Conservation (phyloP, 1,140 invertebrate genomes). For the Heliconius hermathena region DNA sequence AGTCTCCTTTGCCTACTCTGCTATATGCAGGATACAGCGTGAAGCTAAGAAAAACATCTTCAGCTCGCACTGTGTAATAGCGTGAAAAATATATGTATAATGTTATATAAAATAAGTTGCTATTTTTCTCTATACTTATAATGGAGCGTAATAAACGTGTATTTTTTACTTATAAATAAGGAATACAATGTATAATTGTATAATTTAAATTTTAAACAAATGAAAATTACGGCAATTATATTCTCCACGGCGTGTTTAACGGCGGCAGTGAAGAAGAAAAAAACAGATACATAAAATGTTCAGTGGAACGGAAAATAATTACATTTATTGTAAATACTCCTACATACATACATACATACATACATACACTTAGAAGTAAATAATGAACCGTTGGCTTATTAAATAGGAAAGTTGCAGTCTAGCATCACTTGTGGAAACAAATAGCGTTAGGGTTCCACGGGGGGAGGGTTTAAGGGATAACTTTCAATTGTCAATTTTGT, state of each 20-base stretch:
- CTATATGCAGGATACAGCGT: no score
- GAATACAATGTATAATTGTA: conserved; percentile 21
- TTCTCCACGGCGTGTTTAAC: conserved; percentile 2
- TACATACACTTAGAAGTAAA: neutral
- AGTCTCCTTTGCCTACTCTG: no score
- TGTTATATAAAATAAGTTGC: neutral
- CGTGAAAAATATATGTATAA: conserved; percentile 2
- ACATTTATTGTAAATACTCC: neutral
- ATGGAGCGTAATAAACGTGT: neutral
- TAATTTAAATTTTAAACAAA: conserved; percentile 19
- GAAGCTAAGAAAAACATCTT: no score
- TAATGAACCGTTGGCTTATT: conserved; percentile 18
- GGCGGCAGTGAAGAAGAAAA: neutral
- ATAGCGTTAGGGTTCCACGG: neutral
- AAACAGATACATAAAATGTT: conserved; percentile 16
- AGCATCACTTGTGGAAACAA: conserved; percentile 4
- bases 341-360: no score
- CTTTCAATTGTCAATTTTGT: no score
- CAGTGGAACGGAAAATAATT: conserved; percentile 23
- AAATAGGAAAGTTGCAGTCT: neutral
- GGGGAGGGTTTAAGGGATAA: neutral
- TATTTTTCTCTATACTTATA: conserved; percentile 1
- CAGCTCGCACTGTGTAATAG: neutral
- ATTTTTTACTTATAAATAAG: conserved; percentile 5
- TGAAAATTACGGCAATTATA: conserved; percentile 28